phyloP scores from a whole-genome alignment of 1,140 invertebrate genomes.

The Drosophila lacertosa region DNA sequence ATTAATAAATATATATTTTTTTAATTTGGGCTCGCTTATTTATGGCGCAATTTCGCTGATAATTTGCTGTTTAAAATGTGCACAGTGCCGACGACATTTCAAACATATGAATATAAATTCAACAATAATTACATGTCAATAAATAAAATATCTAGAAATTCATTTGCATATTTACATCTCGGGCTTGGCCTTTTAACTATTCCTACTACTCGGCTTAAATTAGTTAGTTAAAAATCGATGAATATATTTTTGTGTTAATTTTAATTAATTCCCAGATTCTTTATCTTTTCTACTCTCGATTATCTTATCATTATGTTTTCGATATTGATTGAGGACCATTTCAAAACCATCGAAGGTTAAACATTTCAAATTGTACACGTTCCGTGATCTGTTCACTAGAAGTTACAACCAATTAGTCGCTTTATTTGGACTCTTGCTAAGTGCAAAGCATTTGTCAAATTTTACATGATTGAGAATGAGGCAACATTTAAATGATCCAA shows the following conservation, averaged over 20 bases:
- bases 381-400: background rate
- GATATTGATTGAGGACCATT: constrained; percentile 7
- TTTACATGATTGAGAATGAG: constrained; percentile 30
- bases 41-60: constrained; percentile 69
- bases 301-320: constrained; percentile 18
- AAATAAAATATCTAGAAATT: constrained; percentile 50
- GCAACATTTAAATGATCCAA: constrained; percentile 28
- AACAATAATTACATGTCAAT: constrained; percentile 42
- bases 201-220: background rate
- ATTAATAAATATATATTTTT: constrained; percentile 65
- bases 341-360: constrained; percentile 9
- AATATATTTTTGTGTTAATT: background rate
- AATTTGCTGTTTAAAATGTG: constrained; percentile 68
- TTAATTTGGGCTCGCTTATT: constrained; percentile 48
- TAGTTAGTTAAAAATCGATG: background rate
- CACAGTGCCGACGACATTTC: constrained; percentile 60
- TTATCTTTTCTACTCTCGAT: constrained; percentile 4
- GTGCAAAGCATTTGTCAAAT: constrained; percentile 42
- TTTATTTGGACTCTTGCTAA: constrained; percentile 21
- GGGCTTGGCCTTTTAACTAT: constrained; percentile 22
- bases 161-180: constrained; percentile 50
- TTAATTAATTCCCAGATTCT: background rate
- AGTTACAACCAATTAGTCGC: constrained; percentile 32
- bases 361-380: constrained; percentile 1
- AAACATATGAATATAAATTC: constrained; percentile 59